Base-by-base conservation (phyloP, 2,888 invertebrate genomes). In the Netelia fuscicornis region DNA sequence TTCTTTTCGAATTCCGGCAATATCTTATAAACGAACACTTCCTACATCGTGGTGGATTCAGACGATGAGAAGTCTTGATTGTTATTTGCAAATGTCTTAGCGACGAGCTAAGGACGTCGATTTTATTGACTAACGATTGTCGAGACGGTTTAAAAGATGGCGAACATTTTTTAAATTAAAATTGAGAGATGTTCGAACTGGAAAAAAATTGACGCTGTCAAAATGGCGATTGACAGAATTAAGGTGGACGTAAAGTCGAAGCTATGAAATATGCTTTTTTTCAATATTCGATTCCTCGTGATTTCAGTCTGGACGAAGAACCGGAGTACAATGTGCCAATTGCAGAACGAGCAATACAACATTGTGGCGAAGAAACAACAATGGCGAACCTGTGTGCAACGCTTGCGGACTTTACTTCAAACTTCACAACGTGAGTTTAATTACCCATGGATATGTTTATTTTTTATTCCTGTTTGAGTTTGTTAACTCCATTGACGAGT, bases 331-430 rank as follows among this genome's bases (percentile, higher is more conserved):
- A 91, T 97, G 97, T 92, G 96, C 96, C 81, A 97, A 97, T 93
- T 97, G 97, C 91, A 96, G 96, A 67, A 96, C 96, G n/a, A 95
- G 95, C 85, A 95, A 95, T 80, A 99, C 99, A 90, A 99, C 99
- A 87, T 96, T 99, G 90, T 99, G 99, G 99, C 96, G 99, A 90
- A 96, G 99, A 94, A 99, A 99, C 96, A 98, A 98, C 94, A 98
- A 98, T 92, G 99, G 99, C 88, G 99, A 99, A 95, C 99, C 99
- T 95, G 96, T 99, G 92, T 99, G 99, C 96, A 99, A 99, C 96
- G 99, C 99, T 89, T 99, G 99, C 95, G 99, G 99, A 91, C 97
- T 99, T 90, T 99, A 99, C 96, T 97, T 97, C 95, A 98, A 98
- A 96, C 97, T 98, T 10, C 94, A 94, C 84, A 92, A 90, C 67